phyloP scores from a whole-genome alignment of 2,888 invertebrate species.

The Molorchus minor region DNA sequence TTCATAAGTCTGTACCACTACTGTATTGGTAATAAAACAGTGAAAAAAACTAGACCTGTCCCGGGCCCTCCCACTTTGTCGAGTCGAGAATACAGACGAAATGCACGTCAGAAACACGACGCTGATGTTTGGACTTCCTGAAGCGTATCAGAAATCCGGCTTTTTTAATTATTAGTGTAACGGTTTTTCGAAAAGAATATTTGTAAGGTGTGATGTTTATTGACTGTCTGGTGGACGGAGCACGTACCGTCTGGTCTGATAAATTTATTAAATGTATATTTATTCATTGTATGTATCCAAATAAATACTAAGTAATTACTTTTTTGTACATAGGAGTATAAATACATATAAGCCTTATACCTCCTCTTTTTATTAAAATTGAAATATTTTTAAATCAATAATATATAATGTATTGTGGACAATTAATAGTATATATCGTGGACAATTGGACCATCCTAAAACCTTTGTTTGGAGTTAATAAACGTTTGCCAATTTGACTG shows the following conservation, averaged over 20 bases:
- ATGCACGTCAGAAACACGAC: constrained; percentile 18
- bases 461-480: no score
- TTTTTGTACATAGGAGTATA: no score
- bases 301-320: not conserved
- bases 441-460: no score
- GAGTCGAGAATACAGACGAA: constrained; percentile 8
- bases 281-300: not conserved
- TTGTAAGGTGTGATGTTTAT: constrained; percentile 11
- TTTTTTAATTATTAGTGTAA: constrained; percentile 26
- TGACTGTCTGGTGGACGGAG: no score
- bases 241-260: not conserved
- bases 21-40: constrained; percentile 7
- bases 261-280: no score
- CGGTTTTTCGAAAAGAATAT: constrained; percentile 12
- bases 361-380: no score
- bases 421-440: no score
- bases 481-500: no score
- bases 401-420: no score
- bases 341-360: no score
- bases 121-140: constrained; percentile 37
- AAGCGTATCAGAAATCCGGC: constrained; percentile 43
- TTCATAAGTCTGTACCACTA: constrained; percentile 16
- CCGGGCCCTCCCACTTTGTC: constrained; percentile 12
- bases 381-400: no score
- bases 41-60: constrained; percentile 13